A percentile compares a stretch with the other conserved stretches of the same genome.
Evolutionary conservation across 2,113 vertebrate genomes (phyloP).

Genomic region (Ictidomys tridecemlineatus): DNA sequence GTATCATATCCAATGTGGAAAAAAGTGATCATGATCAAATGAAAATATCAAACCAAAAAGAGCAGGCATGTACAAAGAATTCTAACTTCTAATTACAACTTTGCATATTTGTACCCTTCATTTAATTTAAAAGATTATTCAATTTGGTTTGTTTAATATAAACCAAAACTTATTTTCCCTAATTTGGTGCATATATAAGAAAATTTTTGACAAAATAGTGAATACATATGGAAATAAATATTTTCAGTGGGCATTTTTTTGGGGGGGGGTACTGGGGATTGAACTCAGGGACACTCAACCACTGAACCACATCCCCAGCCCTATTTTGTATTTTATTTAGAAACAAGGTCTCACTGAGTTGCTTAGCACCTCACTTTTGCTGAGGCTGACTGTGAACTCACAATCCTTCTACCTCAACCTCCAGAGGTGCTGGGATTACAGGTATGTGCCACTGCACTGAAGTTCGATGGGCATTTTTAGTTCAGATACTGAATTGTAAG

Average conservation of each 20-base stretch:
- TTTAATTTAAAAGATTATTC: background rate
- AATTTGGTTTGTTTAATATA: constrained; percentile 28
- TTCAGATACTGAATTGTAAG: background rate
- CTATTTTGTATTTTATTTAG: too few species aligned
- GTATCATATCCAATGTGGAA: background rate
- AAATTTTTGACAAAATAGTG: background rate
- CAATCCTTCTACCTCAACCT: too few species aligned
- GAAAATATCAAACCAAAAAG: constrained; percentile 13
- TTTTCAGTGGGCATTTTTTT: background rate
- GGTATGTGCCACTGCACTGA: too few species aligned
- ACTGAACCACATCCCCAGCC: too few species aligned
- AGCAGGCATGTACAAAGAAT: background rate
- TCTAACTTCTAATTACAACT: background rate
- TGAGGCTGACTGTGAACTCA: too few species aligned
- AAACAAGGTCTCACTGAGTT: too few species aligned
- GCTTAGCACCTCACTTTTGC: too few species aligned
- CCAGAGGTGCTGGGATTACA: too few species aligned
- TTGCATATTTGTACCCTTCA: background rate
- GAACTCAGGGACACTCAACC: too few species aligned
- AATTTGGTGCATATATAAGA: background rate
- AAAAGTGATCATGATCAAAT: constrained; percentile 20
- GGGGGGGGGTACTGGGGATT: too few species aligned
- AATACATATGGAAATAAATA: background rate
- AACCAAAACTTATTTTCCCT: constrained; percentile 16
- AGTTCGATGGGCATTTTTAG: background rate